Evolutionary conservation across 2,888 invertebrate species (phyloP), one percentile per base, ranked within the genome.

Genomic region (Scaptomyza parva): DNA sequence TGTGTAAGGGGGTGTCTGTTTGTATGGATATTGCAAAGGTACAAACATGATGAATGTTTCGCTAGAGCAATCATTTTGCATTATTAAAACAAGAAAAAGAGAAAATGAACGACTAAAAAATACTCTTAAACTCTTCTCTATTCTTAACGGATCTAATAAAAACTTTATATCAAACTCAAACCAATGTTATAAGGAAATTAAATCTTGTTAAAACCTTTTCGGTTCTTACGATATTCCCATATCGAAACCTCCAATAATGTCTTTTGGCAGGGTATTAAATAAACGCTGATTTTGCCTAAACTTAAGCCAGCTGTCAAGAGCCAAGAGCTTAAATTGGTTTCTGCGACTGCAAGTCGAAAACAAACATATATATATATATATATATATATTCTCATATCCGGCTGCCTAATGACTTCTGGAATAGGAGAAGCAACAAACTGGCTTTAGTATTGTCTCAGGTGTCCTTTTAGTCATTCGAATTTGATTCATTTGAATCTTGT

Each of bases 381-480:
- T 9, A 17, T 41, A 35, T 43, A 48, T 18, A 37, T 59, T 58
- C 61, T 72, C 69, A 76, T 76, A 62, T 76, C 69, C 76, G 48
- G 52, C 51, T n/a, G 28, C 48, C 47, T 65, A 71, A 71, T 37
- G 63, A 54, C 30, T 50, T 53, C 35, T 51, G 17, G 11, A 33
- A 20, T 11, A 33, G 33, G n/a, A 33, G 33, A 7, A 53, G 14
- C 14, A 35, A 5, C 35, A 35, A 35, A 28, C 30, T 30, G 50
- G 50, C 51, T 45, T 35, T 14, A 54, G 18, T 30, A 51, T 39
- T 40, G 48, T 44, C 44, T 52, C 48, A 72, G 55, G 52, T 54
- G 53, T 17, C 54, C 39, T 41, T 37, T 57, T 44, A 30, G 18
- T 5, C 28, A 20, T 28, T 28, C 40, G 33, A 47, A 40, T 62